A percentile compares a stretch with the other conserved stretches of the same genome.
These are phyloP conservation scores for Ovis aries DNA, from an alignment of 2,113 vertebrate species.

Conservation along the genomic window ARS-UI_Ramb_v3.0 NC_056069.1:65659001-65659500, in stretches of 20 bases:
- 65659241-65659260: background rate
- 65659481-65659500: background rate
- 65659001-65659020: background rate
- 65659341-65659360: background rate
- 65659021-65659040: background rate
- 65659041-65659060: background rate
- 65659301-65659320: background rate
- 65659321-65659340: background rate
- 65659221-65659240: background rate
- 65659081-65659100: background rate
- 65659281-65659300: background rate
- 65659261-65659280: background rate
- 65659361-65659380: background rate
- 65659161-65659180: background rate
- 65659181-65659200: fast-evolving
- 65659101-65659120: background rate
- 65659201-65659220: background rate
- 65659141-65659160: background rate
- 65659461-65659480: background rate
- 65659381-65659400: background rate
- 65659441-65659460: background rate
- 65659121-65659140: background rate
- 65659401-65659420: background rate
- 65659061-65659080: fast-evolving
- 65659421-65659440: no score